These are phyloP conservation scores for Reticulitermes speratus DNA, from an alignment of 1,140 invertebrate genomes.

Conservation along the genomic window DNA sequence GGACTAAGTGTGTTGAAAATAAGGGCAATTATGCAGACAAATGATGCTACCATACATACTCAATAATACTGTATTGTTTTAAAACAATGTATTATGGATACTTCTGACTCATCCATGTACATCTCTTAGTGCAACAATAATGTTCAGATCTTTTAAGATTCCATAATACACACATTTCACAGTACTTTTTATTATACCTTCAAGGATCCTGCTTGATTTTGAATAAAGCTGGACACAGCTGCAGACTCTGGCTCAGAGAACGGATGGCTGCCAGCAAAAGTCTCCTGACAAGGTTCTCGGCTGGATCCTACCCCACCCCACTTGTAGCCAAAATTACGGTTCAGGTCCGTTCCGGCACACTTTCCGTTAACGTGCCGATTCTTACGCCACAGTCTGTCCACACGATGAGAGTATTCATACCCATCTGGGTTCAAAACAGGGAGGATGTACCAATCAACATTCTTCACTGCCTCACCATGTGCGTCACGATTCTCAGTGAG, in stretches of 20 bases:
- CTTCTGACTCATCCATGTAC: too few relatives aligned
- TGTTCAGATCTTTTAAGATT: too few relatives aligned
- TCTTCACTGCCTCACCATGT: slow-evolving; percentile 28
- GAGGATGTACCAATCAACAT: slow-evolving; percentile 55
- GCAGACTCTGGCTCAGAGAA: slow-evolving; percentile 85
- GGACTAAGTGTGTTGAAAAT: too few relatives aligned
- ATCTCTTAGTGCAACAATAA: too few relatives aligned
- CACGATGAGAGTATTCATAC: slow-evolving; percentile 47
- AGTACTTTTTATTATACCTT: background rate
- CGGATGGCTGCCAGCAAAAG: slow-evolving; percentile 70
- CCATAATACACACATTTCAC: too few relatives aligned
- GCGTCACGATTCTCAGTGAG: slow-evolving; percentile 24
- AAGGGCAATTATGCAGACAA: too few relatives aligned
- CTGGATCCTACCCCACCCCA: slow-evolving; percentile 75
- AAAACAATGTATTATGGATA: too few relatives aligned
- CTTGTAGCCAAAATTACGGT: slow-evolving; percentile 68
- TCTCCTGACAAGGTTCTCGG: slow-evolving; percentile 73
- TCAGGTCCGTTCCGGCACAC: slow-evolving; percentile 61
- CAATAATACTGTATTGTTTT: too few relatives aligned
- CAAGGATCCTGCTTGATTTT: background rate
- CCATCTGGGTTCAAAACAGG: slow-evolving; percentile 65
- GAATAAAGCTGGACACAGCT: slow-evolving; percentile 44
- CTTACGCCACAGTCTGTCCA: slow-evolving; percentile 59
- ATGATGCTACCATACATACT: too few relatives aligned
- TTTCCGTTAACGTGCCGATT: slow-evolving; percentile 33